A percentile compares a stretch with the other conserved stretches of the same genome.
phyloP scores from a whole-genome alignment of 2,888 invertebrate genomes.

The Marasmarcha lunaedactyla region DNA sequence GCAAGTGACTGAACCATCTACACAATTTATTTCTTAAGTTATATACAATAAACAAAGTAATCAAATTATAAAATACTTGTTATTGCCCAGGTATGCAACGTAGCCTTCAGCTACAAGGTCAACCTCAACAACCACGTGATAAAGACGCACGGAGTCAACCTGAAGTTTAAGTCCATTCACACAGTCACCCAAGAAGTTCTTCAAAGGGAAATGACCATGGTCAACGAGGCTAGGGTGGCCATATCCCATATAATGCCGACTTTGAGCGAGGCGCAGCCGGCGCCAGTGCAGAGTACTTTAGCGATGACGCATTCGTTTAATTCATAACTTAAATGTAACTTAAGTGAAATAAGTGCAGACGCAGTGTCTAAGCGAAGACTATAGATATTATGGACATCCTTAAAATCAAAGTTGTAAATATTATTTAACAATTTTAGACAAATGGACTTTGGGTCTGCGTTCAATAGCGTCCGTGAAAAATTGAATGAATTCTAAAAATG shows the following conservation, averaged over 20 bases:
- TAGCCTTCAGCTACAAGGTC: constrained; percentile 64
- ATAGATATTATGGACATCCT: too few relatives aligned
- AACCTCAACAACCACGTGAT: constrained; percentile 62
- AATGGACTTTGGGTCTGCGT: too few relatives aligned
- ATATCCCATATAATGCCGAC: constrained; percentile 50
- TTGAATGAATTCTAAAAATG: too few relatives aligned
- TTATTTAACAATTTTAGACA: too few relatives aligned
- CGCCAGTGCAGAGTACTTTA: constrained; percentile 46
- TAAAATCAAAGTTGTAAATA: too few relatives aligned
- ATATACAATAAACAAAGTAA: too few relatives aligned
- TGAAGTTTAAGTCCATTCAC: constrained; percentile 64
- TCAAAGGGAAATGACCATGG: constrained; percentile 43
- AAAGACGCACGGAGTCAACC: constrained; percentile 58
- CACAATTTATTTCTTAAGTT: too few relatives aligned
- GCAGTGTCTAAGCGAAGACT: too few relatives aligned
- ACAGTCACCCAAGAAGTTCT: constrained; percentile 55
- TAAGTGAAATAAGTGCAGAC: too few relatives aligned
- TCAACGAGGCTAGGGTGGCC: constrained; percentile 38
- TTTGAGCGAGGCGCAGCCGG: constrained; percentile 35
- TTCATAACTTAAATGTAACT: neutral
- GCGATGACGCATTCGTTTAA: neutral
- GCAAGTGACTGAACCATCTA: too few relatives aligned
- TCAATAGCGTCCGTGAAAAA: too few relatives aligned
- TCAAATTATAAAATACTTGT: too few relatives aligned
- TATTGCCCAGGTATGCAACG: constrained; percentile 65